Percentiles rank a stretch among this genome's conserved stretches.
Evolutionary conservation across 2,888 invertebrate species (phyloP).

Genomic region (Hydrotaea cyrtoneurina): DNA sequence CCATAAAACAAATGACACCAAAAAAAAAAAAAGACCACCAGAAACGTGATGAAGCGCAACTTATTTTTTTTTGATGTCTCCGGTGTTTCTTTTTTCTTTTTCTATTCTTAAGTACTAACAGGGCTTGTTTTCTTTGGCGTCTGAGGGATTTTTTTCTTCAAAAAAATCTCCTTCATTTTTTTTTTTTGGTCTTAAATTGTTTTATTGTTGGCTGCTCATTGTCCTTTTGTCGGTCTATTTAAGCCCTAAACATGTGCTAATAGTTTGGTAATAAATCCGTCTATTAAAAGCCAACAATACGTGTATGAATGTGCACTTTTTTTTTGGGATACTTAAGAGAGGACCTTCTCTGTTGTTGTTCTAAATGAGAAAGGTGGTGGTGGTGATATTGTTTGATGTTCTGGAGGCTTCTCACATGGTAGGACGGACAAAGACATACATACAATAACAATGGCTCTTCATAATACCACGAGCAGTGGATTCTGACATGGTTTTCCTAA

Average conservation of each 20-base stretch:
- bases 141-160: neutral
- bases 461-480: neutral
- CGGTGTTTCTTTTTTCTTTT: no score
- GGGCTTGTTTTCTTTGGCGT: neutral
- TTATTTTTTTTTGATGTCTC: neutral
- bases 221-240: conserved; percentile 64
- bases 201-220: conserved; percentile 19
- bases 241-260: conserved; percentile 51
- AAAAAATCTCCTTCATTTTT: neutral
- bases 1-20: no score
- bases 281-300: conserved; percentile 52
- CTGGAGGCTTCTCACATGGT: no score
- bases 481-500: no score
- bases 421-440: no score
- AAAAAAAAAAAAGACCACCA: conserved; percentile 41
- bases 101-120: neutral
- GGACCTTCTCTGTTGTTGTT: neutral
- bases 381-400: no score
- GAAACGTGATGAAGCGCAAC: conserved; percentile 1
- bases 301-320: conserved; percentile 62
- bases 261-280: conserved; percentile 59
- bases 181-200: conserved; percentile 41
- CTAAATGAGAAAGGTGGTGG: neutral
- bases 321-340: neutral
- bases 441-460: neutral